Percentiles rank a stretch among this genome's conserved stretches.
Evolutionary conservation across 2,113 vertebrate species (phyloP).

Genomic region (Gambusia holbrooki): DNA sequence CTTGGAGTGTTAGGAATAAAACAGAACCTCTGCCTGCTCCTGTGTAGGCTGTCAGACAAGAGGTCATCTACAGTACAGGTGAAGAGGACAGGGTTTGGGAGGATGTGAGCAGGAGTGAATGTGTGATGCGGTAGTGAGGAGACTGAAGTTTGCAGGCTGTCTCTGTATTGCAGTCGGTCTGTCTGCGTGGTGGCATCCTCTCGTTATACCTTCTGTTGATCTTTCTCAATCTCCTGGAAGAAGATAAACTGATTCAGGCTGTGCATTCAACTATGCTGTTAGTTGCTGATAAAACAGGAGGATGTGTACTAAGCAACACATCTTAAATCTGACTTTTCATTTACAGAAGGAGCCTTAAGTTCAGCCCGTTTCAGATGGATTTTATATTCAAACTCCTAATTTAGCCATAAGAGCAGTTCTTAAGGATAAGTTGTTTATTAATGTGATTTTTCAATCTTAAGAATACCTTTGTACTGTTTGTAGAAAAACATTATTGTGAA

Average conservation of each 20-base stretch:
- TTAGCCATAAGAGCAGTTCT: no score
- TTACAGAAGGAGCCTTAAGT: not conserved
- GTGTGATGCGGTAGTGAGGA: slow-evolving; percentile 56
- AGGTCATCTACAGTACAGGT: slow-evolving; percentile 49
- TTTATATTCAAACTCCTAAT: no score
- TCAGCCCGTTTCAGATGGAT: no score
- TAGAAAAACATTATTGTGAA: no score
- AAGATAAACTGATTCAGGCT: slow-evolving; percentile 27
- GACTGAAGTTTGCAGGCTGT: slow-evolving; percentile 53
- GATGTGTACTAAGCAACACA: no score
- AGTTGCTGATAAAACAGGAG: not conserved
- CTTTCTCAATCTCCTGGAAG: slow-evolving; percentile 69
- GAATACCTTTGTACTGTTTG: no score
- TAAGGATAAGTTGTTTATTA: no score
- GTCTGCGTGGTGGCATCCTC: slow-evolving; percentile 45
- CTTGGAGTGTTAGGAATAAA: slow-evolving; percentile 60
- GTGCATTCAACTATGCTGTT: not conserved
- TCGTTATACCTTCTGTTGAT: slow-evolving; percentile 70
- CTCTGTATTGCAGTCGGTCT: slow-evolving; percentile 58
- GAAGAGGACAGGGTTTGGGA: slow-evolving; percentile 20
- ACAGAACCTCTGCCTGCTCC: slow-evolving; percentile 51
- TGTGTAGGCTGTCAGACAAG: slow-evolving; percentile 38
- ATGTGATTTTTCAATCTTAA: no score
- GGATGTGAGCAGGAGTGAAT: slow-evolving; percentile 48
- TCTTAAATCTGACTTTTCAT: not conserved